Evolutionary conservation across 2,113 vertebrate species (phyloP).

Genomic region (Gobiocypris rarus): DNA sequence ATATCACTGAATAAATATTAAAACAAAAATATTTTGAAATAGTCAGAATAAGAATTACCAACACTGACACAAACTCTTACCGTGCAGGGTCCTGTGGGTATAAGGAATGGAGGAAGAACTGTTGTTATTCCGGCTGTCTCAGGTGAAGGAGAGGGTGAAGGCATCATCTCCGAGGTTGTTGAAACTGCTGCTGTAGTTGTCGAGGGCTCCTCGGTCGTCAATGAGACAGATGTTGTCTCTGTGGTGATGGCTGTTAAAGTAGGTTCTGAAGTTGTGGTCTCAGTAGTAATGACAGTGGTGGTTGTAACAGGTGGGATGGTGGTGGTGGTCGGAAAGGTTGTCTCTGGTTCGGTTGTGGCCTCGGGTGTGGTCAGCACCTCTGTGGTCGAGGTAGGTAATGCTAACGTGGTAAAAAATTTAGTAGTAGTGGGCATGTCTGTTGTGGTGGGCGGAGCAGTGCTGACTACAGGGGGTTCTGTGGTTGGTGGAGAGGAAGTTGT

Average conservation of each 20-base stretch:
- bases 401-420: neutral
- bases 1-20: neutral
- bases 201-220: neutral
- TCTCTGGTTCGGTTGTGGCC: conserved; percentile 54
- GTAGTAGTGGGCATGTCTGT: conserved; percentile 21
- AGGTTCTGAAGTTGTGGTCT: conserved; percentile 31
- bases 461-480: conserved; percentile 49
- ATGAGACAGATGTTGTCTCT: conserved; percentile 31
- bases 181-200: conserved; percentile 36
- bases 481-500: conserved; percentile 34
- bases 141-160: conserved; percentile 53
- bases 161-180: conserved; percentile 40
- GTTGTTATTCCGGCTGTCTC: conserved; percentile 60
- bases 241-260: conserved; percentile 39
- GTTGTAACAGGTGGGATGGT: conserved; percentile 5
- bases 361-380: conserved; percentile 44
- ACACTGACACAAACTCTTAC: conserved; percentile 63
- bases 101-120: conserved; percentile 60
- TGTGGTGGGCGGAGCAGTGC: conserved; percentile 48
- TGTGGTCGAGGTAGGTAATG: conserved; percentile 43
- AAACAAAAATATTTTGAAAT: neutral
- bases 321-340: neutral
- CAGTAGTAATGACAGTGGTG: neutral
- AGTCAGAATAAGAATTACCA: neutral
- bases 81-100: conserved; percentile 75